Conservation (phyloP, 2,888 invertebrate genomes). For the Trachelus iudaicus region DNA sequence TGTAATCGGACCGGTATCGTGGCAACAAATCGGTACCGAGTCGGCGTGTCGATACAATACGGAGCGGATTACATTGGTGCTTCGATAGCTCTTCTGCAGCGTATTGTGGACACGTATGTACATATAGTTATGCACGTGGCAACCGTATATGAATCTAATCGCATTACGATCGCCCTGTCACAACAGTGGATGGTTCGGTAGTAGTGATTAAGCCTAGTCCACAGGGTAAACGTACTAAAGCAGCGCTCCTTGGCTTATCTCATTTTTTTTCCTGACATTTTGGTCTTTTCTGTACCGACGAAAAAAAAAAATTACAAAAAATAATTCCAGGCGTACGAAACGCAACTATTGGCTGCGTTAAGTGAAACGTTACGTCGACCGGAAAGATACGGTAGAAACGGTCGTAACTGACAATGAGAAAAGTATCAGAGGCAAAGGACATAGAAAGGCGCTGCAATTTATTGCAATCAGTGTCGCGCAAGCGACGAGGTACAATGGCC, state of each 20-base stretch:
- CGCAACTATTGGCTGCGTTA: neutral
- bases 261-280: neutral
- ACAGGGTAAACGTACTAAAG: neutral
- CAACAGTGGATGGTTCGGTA: neutral
- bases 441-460: slow-evolving; percentile 38
- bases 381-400: slow-evolving; percentile 39
- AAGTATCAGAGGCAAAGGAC: neutral
- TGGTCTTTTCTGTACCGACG: slow-evolving; percentile 9
- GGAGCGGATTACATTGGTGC: slow-evolving; percentile 35
- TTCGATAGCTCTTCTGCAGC: slow-evolving; percentile 2
- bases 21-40: slow-evolving; percentile 17
- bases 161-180: neutral
- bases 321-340: neutral
- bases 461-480: slow-evolving; percentile 53
- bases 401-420: slow-evolving; percentile 16
- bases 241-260: neutral
- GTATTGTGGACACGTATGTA: neutral
- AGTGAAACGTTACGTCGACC: neutral
- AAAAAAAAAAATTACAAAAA: neutral
- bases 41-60: slow-evolving; percentile 23
- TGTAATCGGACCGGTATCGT: slow-evolving; percentile 27
- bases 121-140: neutral
- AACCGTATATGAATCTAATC: neutral
- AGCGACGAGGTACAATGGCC: slow-evolving; percentile 18
- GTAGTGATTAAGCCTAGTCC: neutral